Conservation (phyloP, 2,113 vertebrate species). For the Lates calcarifer region DNA sequence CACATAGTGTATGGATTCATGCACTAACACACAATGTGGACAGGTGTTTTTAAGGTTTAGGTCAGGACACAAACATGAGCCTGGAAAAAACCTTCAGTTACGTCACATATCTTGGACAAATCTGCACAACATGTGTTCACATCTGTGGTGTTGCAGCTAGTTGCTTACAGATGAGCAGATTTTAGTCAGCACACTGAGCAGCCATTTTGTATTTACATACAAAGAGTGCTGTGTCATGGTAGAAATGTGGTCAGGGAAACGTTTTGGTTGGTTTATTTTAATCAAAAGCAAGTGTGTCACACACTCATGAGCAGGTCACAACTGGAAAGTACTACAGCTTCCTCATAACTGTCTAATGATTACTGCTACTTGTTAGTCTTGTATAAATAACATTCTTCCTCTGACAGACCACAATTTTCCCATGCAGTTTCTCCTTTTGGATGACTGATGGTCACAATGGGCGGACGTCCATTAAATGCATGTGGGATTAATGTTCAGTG, state of each 20-base stretch:
- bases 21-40: too few species aligned
- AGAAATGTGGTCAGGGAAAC: rapidly evolving
- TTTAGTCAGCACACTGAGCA: background rate
- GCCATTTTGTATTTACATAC: background rate
- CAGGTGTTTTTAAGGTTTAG: background rate
- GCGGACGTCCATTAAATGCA: slow-evolving; percentile 31
- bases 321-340: background rate
- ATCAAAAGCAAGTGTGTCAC: slow-evolving; percentile 13
- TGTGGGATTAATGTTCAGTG: slow-evolving; percentile 33
- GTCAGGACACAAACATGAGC: slow-evolving; percentile 3
- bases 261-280: background rate
- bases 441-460: slow-evolving; percentile 43
- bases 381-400: slow-evolving; percentile 11
- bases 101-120: background rate
- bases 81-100: background rate
- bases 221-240: background rate
- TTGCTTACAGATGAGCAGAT: slow-evolving; percentile 1
- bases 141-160: background rate
- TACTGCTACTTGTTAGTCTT: slow-evolving; percentile 15
- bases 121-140: background rate
- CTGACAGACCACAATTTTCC: slow-evolving; percentile 51
- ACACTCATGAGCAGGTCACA: background rate
- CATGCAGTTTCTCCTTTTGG: slow-evolving; percentile 34
- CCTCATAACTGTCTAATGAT: background rate
- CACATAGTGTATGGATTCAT: background rate